Evolutionary conservation across 1,140 invertebrate genomes (phyloP).

Genomic region (Lordiphosa mommai): DNA sequence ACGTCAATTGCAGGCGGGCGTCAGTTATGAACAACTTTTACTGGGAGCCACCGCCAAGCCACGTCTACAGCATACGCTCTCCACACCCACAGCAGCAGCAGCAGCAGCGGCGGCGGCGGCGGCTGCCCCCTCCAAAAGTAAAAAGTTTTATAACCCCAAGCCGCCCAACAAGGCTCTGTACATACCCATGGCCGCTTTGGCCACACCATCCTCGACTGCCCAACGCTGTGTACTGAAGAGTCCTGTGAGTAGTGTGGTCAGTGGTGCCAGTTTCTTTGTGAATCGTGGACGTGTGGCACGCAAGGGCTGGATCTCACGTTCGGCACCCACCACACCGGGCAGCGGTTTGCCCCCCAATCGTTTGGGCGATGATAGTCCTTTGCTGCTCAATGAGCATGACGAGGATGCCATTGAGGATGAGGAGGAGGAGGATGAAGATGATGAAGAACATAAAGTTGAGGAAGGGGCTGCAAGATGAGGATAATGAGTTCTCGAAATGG

Average conservation of each 20-base stretch:
- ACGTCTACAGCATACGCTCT: slow-evolving; percentile 55
- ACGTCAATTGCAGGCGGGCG: slow-evolving; percentile 82
- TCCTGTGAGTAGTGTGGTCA: slow-evolving; percentile 67
- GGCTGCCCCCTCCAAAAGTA: slow-evolving; percentile 42
- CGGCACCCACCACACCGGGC: slow-evolving; percentile 87
- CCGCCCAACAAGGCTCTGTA: slow-evolving; percentile 71
- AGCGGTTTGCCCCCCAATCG: slow-evolving; percentile 80
- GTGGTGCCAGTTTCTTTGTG: slow-evolving; percentile 62
- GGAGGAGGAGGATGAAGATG: slow-evolving; percentile 19
- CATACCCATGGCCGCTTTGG: slow-evolving; percentile 65
- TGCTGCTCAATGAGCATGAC: slow-evolving; percentile 82
- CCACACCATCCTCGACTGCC: slow-evolving; percentile 12
- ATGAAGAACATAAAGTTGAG: not conserved
- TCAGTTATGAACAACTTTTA: slow-evolving; percentile 63
- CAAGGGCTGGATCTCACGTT: slow-evolving; percentile 85
- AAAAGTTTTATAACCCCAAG: slow-evolving; percentile 60
- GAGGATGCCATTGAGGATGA: slow-evolving; percentile 79
- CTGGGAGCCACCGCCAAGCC: slow-evolving; percentile 37
- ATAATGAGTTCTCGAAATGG: slow-evolving; percentile 7
- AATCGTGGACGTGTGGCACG: slow-evolving; percentile 50
- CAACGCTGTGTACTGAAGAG: slow-evolving; percentile 69
- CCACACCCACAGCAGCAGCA: slow-evolving; percentile 45
- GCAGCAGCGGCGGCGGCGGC: slow-evolving; percentile 3
- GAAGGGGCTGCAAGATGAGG: slow-evolving; percentile 4
- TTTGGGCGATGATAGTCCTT: slow-evolving; percentile 83